These are phyloP conservation scores for Cantharis lateralis DNA, from an alignment of 2,888 invertebrate genomes.

Conservation along the genomic window DNA sequence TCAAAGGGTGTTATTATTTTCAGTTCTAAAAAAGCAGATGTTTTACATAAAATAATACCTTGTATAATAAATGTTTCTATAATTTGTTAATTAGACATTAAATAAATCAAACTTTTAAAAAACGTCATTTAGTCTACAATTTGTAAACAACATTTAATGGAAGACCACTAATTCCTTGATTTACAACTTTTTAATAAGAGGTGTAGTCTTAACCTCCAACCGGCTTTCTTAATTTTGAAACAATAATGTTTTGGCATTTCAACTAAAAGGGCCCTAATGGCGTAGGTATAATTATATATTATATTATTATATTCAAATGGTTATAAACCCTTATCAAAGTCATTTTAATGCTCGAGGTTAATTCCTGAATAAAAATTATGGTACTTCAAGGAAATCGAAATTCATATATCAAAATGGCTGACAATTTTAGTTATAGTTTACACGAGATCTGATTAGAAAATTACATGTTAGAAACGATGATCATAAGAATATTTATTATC, in stretches of 20 bases:
- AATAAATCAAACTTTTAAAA: background rate
- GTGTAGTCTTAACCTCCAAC: background rate
- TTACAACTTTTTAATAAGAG: background rate
- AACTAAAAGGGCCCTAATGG: background rate
- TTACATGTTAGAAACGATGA: slow-evolving; percentile 22
- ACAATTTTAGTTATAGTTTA: slow-evolving; percentile 27
- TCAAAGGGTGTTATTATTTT: background rate
- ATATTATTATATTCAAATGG: background rate
- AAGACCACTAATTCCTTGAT: background rate
- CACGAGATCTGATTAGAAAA: slow-evolving; percentile 27
- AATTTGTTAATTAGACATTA: background rate
- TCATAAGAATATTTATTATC: slow-evolving; percentile 30
- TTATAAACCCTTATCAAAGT: slow-evolving; percentile 30
- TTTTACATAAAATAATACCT: background rate
- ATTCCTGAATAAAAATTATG: background rate
- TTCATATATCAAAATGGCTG: slow-evolving; percentile 29
- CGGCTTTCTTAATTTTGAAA: background rate
- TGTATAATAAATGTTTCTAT: background rate
- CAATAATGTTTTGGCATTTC: background rate
- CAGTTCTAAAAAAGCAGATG: background rate
- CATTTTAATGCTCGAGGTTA: slow-evolving; percentile 5
- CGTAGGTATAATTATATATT: slow-evolving; percentile 10
- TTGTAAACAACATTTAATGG: background rate
- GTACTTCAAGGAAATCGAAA: slow-evolving; percentile 11
- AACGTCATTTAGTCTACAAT: background rate